phyloP scores from a whole-genome alignment of 2,113 vertebrate species.

The Rhinichthys klamathensis region DNA sequence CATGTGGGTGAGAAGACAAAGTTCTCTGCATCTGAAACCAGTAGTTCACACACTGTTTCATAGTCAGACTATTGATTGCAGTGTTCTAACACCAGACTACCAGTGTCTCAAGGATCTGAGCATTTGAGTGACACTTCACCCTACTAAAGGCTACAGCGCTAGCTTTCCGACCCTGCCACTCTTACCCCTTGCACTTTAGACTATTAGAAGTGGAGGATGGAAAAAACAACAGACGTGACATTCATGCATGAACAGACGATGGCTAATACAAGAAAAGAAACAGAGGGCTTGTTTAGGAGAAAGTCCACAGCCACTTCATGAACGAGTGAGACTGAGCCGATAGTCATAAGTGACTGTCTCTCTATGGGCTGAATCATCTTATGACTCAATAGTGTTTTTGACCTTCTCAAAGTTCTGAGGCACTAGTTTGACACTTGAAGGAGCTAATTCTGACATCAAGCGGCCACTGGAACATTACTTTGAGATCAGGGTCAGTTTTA shows the following conservation, averaged over 20 bases:
- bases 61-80: constrained; percentile 66
- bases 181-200: constrained; percentile 52
- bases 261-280: neutral
- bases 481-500: neutral
- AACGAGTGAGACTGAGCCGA: neutral
- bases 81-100: constrained; percentile 60
- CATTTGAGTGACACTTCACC: constrained; percentile 70
- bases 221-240: constrained; percentile 15
- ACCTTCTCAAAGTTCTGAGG: neutral
- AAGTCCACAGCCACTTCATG: neutral
- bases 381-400: constrained; percentile 9
- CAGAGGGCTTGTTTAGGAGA: constrained; percentile 18
- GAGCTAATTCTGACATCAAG: constrained; percentile 2
- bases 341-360: constrained; percentile 39
- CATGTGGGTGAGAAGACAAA: neutral
- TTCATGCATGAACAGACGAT: constrained; percentile 25
- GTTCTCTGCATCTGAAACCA: neutral
- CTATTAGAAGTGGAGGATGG: constrained; percentile 42
- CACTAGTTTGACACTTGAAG: neutral
- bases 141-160: constrained; percentile 61
- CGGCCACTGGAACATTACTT: neutral
- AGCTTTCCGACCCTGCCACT: constrained; percentile 50
- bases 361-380: neutral
- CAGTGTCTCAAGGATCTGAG: constrained; percentile 62
- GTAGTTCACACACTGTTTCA: constrained; percentile 41